A percentile compares a stretch with the other conserved stretches of the same genome.
phyloP scores from a whole-genome alignment of 2,888 invertebrate genomes.

The Sphinx pinastri region DNA sequence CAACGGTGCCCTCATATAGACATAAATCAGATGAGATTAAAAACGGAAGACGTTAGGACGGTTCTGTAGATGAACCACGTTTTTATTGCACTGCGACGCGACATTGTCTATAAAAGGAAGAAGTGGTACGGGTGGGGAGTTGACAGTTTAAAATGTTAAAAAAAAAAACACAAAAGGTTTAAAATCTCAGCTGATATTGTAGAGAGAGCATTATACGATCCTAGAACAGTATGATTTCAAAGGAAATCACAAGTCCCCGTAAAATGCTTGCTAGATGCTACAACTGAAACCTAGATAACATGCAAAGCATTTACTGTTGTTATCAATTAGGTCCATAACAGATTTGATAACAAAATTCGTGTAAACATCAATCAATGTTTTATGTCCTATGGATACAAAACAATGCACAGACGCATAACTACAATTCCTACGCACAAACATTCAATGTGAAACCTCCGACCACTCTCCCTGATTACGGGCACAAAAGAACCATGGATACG shows the following conservation, averaged over 20 bases:
- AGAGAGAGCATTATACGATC: too few species aligned
- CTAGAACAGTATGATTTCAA: too few species aligned
- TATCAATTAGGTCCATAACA: too few species aligned
- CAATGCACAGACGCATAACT: background rate
- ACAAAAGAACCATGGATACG: slow-evolving; percentile 31
- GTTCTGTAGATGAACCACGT: slow-evolving; percentile 26
- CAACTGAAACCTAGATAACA: too few species aligned
- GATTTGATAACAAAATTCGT: background rate
- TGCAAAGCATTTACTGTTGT: too few species aligned
- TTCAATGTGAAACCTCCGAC: background rate
- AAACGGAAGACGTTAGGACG: slow-evolving; percentile 33
- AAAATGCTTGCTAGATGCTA: too few species aligned
- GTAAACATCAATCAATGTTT: background rate
- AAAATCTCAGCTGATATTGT: too few species aligned
- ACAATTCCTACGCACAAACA: background rate
- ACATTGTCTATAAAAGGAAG: slow-evolving; percentile 5
- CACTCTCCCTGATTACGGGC: slow-evolving; percentile 12
- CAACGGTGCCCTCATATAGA: background rate
- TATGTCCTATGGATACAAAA: background rate
- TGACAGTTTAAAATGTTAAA: background rate
- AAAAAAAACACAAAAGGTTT: too few species aligned
- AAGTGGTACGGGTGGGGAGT: background rate
- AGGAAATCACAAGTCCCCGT: too few species aligned
- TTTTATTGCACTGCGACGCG: slow-evolving; percentile 12
- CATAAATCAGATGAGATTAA: slow-evolving; percentile 32